Evolutionary conservation across 2,888 invertebrate species (phyloP).

Genomic region (Punctoribates punctum): DNA sequence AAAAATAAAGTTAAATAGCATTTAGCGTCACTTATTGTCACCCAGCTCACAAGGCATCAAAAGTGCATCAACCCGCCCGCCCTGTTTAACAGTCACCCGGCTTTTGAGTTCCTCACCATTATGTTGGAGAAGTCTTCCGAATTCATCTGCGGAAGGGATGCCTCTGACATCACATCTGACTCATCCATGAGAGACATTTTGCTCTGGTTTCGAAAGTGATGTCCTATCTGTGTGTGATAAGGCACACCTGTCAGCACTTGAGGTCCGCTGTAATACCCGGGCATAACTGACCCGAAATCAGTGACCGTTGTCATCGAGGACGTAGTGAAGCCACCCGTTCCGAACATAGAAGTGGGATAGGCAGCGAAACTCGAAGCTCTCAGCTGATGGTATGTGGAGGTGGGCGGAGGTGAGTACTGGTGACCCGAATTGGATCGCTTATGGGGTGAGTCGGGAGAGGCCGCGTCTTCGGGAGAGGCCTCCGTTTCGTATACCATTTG

Average conservation of each 20-base stretch:
- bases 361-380: constrained; percentile 40
- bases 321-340: constrained; percentile 29
- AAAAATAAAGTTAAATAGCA: no score
- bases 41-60: no score
- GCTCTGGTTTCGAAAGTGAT: constrained; percentile 43
- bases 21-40: constrained; percentile 21
- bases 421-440: constrained; percentile 29
- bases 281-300: constrained; percentile 42
- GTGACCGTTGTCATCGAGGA: constrained; percentile 27
- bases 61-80: no score
- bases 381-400: constrained; percentile 44
- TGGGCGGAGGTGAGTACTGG: constrained; percentile 40
- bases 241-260: constrained; percentile 46
- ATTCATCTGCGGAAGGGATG: constrained; percentile 45
- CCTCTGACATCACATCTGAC: constrained; percentile 41
- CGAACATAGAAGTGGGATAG: constrained; percentile 37
- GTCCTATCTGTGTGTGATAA: constrained; percentile 44
- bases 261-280: constrained; percentile 45
- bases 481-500: constrained; percentile 20
- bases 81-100: no score
- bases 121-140: constrained; percentile 47
- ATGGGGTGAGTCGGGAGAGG: constrained; percentile 34
- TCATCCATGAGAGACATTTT: constrained; percentile 42
- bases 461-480: constrained; percentile 6
- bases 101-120: constrained; percentile 30